A percentile compares a stretch with the other conserved stretches of the same genome.
Conservation (phyloP, 2,888 invertebrate species). For the Acanthosepion esculentum region DNA sequence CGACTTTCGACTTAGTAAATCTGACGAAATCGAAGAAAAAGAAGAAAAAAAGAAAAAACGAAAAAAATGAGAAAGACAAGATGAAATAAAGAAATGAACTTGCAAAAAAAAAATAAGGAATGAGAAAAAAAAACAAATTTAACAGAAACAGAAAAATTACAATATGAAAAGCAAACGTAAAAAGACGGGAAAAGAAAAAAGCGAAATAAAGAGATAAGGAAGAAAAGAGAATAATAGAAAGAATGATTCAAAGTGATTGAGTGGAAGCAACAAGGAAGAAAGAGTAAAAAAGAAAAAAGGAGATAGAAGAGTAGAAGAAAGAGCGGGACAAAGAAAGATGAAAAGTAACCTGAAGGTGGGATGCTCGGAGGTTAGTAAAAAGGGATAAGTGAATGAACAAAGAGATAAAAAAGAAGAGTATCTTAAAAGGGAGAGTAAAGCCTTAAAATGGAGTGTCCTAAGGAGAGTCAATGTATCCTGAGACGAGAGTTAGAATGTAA, state of each 20-base stretch:
- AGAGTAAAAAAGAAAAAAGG: background rate
- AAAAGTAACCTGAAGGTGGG: too few relatives aligned
- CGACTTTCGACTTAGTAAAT: constrained; percentile 1
- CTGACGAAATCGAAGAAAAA: background rate
- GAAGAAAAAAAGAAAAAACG: background rate
- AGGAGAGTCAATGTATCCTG: background rate
- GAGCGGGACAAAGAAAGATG: background rate
- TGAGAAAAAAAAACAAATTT: background rate
- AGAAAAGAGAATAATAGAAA: background rate
- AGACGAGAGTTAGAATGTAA: background rate
- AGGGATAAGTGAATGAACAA: background rate
- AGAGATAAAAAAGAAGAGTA: background rate
- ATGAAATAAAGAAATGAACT: too few relatives aligned
- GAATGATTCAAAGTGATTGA: background rate
- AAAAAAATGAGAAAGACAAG: background rate
- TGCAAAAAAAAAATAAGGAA: too few relatives aligned
- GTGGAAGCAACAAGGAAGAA: background rate
- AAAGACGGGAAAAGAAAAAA: background rate
- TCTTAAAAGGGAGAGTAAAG: background rate
- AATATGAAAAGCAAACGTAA: background rate
- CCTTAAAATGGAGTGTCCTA: background rate
- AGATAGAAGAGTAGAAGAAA: background rate
- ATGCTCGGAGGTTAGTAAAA: background rate
- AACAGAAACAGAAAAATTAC: background rate
- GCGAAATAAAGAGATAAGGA: background rate